Evolutionary conservation across 2,888 invertebrate species (phyloP).

Genomic region (Pseudoips prasinana): DNA sequence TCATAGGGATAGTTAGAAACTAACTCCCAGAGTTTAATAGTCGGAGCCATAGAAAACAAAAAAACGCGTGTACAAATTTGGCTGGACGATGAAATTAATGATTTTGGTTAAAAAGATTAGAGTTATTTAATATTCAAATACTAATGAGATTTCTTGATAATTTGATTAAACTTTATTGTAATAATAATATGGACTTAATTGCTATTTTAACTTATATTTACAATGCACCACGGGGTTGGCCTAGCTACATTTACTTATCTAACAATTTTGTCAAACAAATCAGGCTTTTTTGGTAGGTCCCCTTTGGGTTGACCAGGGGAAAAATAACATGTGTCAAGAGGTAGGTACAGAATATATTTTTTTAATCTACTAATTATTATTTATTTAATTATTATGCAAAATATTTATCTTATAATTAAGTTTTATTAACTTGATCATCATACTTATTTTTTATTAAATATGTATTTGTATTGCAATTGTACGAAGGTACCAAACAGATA

Average conservation of each 20-base stretch:
- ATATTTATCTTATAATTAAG: too few species aligned
- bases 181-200: constrained; percentile 27
- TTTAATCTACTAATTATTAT: constrained; percentile 2
- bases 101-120: too few species aligned
- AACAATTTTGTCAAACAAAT: constrained; percentile 48
- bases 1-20: too few species aligned
- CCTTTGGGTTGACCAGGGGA: constrained; percentile 43
- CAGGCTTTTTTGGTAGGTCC: constrained; percentile 76
- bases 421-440: too few species aligned
- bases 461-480: too few species aligned
- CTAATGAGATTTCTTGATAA: constrained; percentile 18
- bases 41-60: too few species aligned
- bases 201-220: constrained; percentile 40
- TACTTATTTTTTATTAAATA: too few species aligned
- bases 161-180: constrained; percentile 27
- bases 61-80: too few species aligned
- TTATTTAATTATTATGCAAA: neutral
- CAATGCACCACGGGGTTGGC: constrained; percentile 62
- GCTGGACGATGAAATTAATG: too few species aligned
- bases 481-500: constrained; percentile 1
- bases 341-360: constrained; percentile 56
- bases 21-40: too few species aligned
- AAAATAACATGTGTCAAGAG: constrained; percentile 59
- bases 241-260: constrained; percentile 42
- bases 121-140: too few species aligned